Evolutionary conservation across 2,888 invertebrate genomes (phyloP), one percentile per base, ranked within the genome.

Genomic region (Oasisia sp.): DNA sequence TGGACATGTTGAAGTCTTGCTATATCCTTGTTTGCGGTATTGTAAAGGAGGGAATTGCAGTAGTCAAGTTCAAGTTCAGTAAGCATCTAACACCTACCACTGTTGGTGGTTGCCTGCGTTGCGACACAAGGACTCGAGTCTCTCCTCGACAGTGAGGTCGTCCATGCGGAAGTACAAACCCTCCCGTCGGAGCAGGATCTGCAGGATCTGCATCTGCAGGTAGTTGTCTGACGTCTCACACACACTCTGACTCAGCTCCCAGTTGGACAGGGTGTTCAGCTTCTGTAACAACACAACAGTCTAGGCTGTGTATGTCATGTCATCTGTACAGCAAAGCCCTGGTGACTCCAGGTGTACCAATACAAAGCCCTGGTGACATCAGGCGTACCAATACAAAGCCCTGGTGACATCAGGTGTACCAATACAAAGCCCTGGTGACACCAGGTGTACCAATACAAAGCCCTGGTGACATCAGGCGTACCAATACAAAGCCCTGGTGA

Each of bases 141-240:
- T 95, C n/a, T 96, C 95, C 91, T 95, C 95, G 1, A 97, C 95
- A 0, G 96, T 96, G 32, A 93, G 93, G 8, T 97, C 97, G 94
- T 97, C 97, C 89, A 98, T 97, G 96, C 98, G 97, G 95, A 97
- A 99, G 96, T 98, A 96, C 0, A 97, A 97, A 0, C 99, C 99
- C 96, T 98, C 98, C 50, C 98, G 97, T 95, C 98, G 97, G 93
- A 98, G 96, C 50, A 99, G 96, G 93, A 98, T 97, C 44, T 98
- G 98, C 97, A 98, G 98, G 27, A 99, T 97, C 96, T 99, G 98
- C 95, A 98, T 97, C 95, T 98, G 97, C 0, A 97, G 98, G 96
- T 97, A 98, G 38, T 98, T 97, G 92, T 98, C 98, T 92, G 97
- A 97, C 0, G 97, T 93, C 92, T 97, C 97, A 92, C 97, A 97